Evolutionary conservation across 2,888 invertebrate genomes (phyloP).

Genomic region (Cataglyphis livida): DNA sequence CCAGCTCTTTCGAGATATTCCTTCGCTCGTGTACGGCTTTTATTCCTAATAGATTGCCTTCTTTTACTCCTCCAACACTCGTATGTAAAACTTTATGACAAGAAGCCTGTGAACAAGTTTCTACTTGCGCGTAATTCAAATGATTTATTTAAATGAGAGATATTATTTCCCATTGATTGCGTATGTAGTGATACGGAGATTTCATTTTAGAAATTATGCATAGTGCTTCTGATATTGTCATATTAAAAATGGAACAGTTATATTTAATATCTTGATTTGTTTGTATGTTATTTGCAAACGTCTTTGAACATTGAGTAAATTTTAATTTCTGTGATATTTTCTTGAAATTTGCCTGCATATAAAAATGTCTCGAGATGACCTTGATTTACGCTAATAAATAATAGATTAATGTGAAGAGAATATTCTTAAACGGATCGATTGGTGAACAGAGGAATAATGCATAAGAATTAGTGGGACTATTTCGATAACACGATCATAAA

Average conservation of each 20-base stretch:
- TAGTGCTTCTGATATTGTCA: background rate
- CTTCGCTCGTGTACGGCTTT: constrained; percentile 43
- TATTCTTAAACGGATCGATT: constrained; percentile 34
- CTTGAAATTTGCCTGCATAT: background rate
- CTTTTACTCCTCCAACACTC: constrained; percentile 1
- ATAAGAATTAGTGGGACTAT: constrained; percentile 11
- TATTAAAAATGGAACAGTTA: background rate
- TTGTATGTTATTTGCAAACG: background rate
- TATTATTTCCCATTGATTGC: background rate
- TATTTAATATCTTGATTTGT: background rate
- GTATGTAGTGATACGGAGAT: background rate
- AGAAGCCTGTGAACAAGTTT: constrained; percentile 8
- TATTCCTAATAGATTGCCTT: constrained; percentile 34
- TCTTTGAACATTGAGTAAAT: background rate
- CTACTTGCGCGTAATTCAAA: constrained; percentile 3
- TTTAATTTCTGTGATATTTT: background rate
- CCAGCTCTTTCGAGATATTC: constrained; percentile 43
- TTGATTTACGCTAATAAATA: constrained; percentile 18
- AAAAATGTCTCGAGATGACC: background rate
- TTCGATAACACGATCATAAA: constrained; percentile 18
- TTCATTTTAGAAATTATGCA: background rate
- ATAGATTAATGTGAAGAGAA: constrained; percentile 25
- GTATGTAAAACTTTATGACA: background rate
- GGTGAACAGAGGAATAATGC: constrained; percentile 24
- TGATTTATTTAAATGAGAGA: constrained; percentile 3